Base-by-base conservation (phyloP, 2,797 vertebrate genomes). In the Miichthys miiuy region DNA sequence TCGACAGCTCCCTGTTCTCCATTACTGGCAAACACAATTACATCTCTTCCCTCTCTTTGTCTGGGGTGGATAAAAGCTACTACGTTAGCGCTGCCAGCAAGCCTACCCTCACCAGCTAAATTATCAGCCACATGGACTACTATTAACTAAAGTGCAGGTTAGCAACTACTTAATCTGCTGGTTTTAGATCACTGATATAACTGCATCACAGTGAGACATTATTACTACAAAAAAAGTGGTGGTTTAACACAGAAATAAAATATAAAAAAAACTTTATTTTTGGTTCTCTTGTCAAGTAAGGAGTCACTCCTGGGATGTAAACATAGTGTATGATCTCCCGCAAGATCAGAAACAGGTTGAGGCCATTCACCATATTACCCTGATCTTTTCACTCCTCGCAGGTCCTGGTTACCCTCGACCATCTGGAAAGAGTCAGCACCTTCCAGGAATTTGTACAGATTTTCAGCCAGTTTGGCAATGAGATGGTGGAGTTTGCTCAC, bases 401-500 rank as follows among this genome's bases (percentile, higher is more conserved):
- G 98, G 98, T 99, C 81, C 96, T 99, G 88, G 93, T 97, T 82
- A 99, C 98, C 54, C 96, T 99, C 94, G 97, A 98, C 82, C 96
- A 97, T 82, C 92, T 99, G 93, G 98, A 99, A 91, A 96, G 95
- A 93, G 98, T 99, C 89, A 96, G 93, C 93, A 99, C 97, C 92
- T 99, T 99, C 94, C 98, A 99, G 91, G 98, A 99, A 83, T 99
- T 99, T 95, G 98, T 99, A 46, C 98, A 99, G 92, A 98, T 99
- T 94, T 99, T 99, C 95, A 99, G 98, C 91, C 98, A 99, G 72
- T 99, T 99, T 95, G 98, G 98, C 84, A 99, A 99, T 68, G 97
- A 99, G 95, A 99, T 99, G 98, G 98, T 99, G 88, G 98, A 99
- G 91, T 99, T 99, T 77, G 98, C 98, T 73, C 97, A 99, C 94